Evolutionary conservation across 2,797 vertebrate species (phyloP).

Genomic region (Cyclura pinguis): DNA sequence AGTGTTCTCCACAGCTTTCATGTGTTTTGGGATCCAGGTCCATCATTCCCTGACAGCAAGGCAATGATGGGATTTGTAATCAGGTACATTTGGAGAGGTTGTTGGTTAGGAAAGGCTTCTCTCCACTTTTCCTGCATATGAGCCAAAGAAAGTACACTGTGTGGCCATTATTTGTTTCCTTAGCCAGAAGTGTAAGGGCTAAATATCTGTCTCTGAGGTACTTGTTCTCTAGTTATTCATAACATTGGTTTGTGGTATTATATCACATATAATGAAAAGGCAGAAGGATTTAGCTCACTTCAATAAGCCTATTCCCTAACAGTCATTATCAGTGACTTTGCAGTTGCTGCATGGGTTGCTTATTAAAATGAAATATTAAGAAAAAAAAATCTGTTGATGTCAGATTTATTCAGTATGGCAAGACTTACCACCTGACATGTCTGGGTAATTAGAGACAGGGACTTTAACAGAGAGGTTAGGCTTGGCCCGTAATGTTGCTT

Average conservation of each 20-base stretch:
- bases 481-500: slow-evolving; percentile 42
- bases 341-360: slow-evolving; percentile 59
- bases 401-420: slow-evolving; percentile 61
- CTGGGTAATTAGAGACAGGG: slow-evolving; percentile 46
- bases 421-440: slow-evolving; percentile 54
- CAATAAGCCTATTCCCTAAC: slow-evolving; percentile 68
- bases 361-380: slow-evolving; percentile 67
- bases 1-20: neutral
- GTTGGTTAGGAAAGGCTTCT: neutral
- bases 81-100: neutral
- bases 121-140: neutral
- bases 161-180: slow-evolving; percentile 17
- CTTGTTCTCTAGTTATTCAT: slow-evolving; percentile 52
- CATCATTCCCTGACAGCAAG: neutral
- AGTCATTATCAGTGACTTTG: slow-evolving; percentile 70
- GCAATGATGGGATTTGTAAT: neutral
- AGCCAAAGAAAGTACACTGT: neutral
- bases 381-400: slow-evolving; percentile 64
- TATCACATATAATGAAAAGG: slow-evolving; percentile 44
- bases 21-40: neutral
- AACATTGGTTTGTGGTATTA: slow-evolving; percentile 34
- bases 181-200: slow-evolving; percentile 10
- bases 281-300: slow-evolving; percentile 70
- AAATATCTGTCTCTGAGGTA: slow-evolving; percentile 45
- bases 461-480: slow-evolving; percentile 53